Percentiles rank a stretch among this genome's conserved stretches.
Evolutionary conservation across 1,140 invertebrate genomes (phyloP).

Genomic region (Drosophila navojoa): DNA sequence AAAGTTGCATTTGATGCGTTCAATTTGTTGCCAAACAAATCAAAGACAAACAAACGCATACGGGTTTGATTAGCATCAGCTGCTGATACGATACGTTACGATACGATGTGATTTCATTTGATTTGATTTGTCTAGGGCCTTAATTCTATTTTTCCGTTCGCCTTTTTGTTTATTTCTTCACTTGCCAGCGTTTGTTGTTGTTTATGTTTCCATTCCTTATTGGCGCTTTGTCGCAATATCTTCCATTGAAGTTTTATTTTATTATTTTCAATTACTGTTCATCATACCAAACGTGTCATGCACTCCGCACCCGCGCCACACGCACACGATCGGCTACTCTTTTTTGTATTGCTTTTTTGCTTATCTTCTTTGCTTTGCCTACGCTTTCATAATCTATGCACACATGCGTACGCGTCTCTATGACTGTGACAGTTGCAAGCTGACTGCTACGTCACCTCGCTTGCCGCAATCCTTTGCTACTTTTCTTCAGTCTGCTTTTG

Average conservation of each 20-base stretch:
- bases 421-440: slow-evolving; percentile 10
- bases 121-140: slow-evolving; percentile 46
- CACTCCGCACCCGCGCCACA: not conserved
- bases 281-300: slow-evolving; percentile 1
- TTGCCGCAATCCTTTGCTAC: not conserved
- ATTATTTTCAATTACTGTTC: slow-evolving; percentile 44
- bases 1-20: slow-evolving; percentile 61
- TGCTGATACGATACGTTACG: slow-evolving; percentile 58
- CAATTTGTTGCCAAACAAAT: slow-evolving; percentile 81
- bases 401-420: not conserved
- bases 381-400: slow-evolving; percentile 6
- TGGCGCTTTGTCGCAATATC: slow-evolving; percentile 62
- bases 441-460: slow-evolving; percentile 20
- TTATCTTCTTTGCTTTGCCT: slow-evolving; percentile 21
- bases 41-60: slow-evolving; percentile 57
- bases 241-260: slow-evolving; percentile 59
- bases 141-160: slow-evolving; percentile 21
- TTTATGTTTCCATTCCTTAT: slow-evolving; percentile 67
- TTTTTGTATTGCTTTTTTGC: slow-evolving; percentile 17
- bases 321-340: slow-evolving; percentile 9
- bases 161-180: slow-evolving; percentile 67
- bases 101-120: slow-evolving; percentile 51
- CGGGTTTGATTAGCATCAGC: slow-evolving; percentile 72
- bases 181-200: slow-evolving; percentile 60
- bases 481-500: slow-evolving; percentile 5